phyloP scores from a whole-genome alignment of 2,888 invertebrate species.

The Bembecia ichneumoniformis region DNA sequence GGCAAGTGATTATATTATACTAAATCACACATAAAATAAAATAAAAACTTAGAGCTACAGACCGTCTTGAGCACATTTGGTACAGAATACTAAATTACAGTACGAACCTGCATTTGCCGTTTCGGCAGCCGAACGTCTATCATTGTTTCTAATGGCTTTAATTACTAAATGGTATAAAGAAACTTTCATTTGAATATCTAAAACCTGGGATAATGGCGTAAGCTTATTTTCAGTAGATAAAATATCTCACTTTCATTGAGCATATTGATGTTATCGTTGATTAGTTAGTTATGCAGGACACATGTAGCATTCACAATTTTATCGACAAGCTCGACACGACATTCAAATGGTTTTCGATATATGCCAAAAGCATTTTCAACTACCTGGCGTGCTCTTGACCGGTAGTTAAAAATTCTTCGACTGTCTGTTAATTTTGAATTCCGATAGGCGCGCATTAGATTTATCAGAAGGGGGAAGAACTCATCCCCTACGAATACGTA shows the following conservation, averaged over 20 bases:
- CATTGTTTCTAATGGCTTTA: too few species aligned
- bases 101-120: too few species aligned
- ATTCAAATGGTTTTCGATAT: neutral
- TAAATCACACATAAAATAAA: too few species aligned
- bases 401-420: neutral
- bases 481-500: neutral
- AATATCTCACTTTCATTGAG: neutral
- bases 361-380: neutral
- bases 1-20: too few species aligned
- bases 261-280: neutral
- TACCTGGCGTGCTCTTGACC: neutral
- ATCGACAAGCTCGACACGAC: too few species aligned
- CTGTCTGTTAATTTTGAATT: neutral
- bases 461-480: neutral
- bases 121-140: too few species aligned
- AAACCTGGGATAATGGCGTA: neutral
- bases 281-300: neutral
- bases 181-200: neutral
- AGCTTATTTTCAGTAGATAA: neutral
- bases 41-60: too few species aligned
- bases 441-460: neutral
- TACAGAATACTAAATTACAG: too few species aligned
- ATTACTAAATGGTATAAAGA: too few species aligned
- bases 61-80: too few species aligned
- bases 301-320: neutral